These are phyloP conservation scores for Characodon lateralis DNA, from an alignment of 2,797 vertebrate species.

Conservation along the genomic window DNA sequence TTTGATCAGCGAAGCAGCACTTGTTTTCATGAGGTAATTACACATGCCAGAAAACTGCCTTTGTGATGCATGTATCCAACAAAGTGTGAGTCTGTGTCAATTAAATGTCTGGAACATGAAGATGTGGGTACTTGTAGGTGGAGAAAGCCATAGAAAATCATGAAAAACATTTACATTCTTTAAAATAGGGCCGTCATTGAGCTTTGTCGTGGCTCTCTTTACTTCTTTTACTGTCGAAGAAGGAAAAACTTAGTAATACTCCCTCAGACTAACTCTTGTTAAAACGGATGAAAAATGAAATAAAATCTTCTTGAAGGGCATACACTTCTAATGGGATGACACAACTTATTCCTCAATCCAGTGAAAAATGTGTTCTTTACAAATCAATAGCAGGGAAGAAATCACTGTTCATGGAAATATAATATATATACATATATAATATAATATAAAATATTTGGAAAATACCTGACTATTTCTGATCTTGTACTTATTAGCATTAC, in stretches of 20 bases:
- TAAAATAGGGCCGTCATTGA: not conserved
- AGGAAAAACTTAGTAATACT: not conserved
- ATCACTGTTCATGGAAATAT: not conserved
- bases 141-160: not conserved
- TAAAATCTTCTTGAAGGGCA: no score
- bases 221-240: not conserved
- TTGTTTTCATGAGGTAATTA: conserved; percentile 82
- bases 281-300: no score
- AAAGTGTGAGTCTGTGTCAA: conserved; percentile 35
- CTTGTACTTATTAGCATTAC: no score
- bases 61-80: conserved; percentile 56
- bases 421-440: no score
- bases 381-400: not conserved
- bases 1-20: conserved; percentile 52
- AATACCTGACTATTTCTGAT: no score
- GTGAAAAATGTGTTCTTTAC: no score
- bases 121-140: not conserved
- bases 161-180: conserved; percentile 8
- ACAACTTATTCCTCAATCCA: no score
- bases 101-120: conserved; percentile 24
- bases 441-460: no score
- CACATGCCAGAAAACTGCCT: conserved; percentile 63
- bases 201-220: not conserved
- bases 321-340: no score
- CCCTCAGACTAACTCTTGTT: no score